phyloP scores from a whole-genome alignment of 2,797 vertebrate genomes.

The Sus cebifrons region DNA sequence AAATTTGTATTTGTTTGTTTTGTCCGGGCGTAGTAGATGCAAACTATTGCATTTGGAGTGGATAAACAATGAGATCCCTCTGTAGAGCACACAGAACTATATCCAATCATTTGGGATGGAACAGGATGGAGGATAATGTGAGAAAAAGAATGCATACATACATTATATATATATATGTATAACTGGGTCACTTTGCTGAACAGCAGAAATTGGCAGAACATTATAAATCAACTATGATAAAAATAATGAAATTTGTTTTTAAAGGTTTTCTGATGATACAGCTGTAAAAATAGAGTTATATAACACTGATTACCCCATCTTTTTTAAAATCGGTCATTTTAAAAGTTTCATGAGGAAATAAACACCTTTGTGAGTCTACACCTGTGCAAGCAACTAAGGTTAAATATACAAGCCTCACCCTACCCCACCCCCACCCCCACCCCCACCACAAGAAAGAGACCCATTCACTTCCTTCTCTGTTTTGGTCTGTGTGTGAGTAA shows the following conservation, averaged over 20 bases:
- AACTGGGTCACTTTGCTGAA: too few relatives aligned
- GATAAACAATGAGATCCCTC: too few relatives aligned
- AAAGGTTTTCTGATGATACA: not conserved
- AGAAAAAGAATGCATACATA: too few relatives aligned
- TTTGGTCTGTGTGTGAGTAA: not conserved
- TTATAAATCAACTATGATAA: too few relatives aligned
- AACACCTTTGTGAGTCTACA: not conserved
- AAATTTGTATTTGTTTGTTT: not conserved
- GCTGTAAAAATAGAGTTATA: not conserved
- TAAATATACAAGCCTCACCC: not conserved
- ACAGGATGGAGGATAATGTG: too few relatives aligned
- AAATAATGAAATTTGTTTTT: not conserved
- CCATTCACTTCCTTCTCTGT: not conserved
- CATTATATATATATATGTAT: too few relatives aligned
- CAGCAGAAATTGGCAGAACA: too few relatives aligned
- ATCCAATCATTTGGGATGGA: too few relatives aligned
- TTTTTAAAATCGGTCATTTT: conserved; percentile 10
- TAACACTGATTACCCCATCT: not conserved
- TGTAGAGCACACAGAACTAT: too few relatives aligned
- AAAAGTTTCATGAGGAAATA: not conserved
- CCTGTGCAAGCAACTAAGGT: not conserved
- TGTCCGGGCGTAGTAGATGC: too few relatives aligned
- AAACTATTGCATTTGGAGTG: too few relatives aligned
- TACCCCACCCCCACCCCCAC: too few relatives aligned
- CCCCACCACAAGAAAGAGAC: not conserved